Percentiles rank a stretch among this genome's conserved stretches.
phyloP scores from a whole-genome alignment of 2,888 invertebrate genomes.

The Philereme vetulata region DNA sequence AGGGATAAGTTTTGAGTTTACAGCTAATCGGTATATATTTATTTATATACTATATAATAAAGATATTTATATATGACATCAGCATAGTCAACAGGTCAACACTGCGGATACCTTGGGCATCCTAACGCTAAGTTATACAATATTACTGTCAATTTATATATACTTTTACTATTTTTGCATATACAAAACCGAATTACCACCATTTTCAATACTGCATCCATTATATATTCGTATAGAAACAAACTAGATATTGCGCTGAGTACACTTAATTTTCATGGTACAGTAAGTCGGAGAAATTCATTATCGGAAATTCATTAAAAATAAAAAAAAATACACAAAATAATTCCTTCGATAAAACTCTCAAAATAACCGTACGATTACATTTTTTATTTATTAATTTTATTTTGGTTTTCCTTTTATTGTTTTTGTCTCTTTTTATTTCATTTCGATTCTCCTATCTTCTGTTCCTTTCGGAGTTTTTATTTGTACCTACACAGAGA shows the following conservation, averaged over 20 bases:
- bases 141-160: constrained; percentile 71
- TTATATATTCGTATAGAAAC: constrained; percentile 64
- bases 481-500: constrained; percentile 81
- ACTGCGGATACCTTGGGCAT: constrained; percentile 81
- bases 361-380: constrained; percentile 53
- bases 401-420: constrained; percentile 52
- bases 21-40: constrained; percentile 53
- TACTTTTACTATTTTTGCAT: constrained; percentile 76
- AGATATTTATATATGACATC: constrained; percentile 48
- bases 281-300: constrained; percentile 63
- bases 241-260: constrained; percentile 62
- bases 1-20: constrained; percentile 82
- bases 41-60: constrained; percentile 46
- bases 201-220: constrained; percentile 74
- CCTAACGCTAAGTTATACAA: constrained; percentile 78
- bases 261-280: constrained; percentile 65
- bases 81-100: constrained; percentile 76
- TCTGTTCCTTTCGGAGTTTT: constrained; percentile 67
- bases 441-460: constrained; percentile 71
- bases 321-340: constrained; percentile 45
- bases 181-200: constrained; percentile 72
- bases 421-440: constrained; percentile 56
- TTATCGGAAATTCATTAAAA: constrained; percentile 45
- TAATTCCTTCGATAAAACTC: constrained; percentile 40
- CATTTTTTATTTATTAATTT: constrained; percentile 46